These are phyloP conservation scores for Microtus ochrogaster DNA, from an alignment of 2,113 vertebrate species.

Conservation along the genomic window DNA sequence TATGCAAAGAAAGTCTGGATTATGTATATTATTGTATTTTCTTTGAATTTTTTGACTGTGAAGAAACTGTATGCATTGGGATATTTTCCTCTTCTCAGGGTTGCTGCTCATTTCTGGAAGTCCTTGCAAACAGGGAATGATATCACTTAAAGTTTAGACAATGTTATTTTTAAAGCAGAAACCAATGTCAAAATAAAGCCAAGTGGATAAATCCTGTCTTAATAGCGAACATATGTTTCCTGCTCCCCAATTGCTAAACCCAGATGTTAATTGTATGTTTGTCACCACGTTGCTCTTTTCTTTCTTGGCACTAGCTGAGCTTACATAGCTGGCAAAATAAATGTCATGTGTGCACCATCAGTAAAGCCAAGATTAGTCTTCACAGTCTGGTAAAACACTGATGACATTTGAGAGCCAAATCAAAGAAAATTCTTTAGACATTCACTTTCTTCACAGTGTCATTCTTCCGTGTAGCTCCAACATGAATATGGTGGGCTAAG, in stretches of 20 bases:
- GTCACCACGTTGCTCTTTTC: constrained; percentile 70
- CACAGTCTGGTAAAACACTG: constrained; percentile 67
- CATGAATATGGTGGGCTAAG: constrained; percentile 61
- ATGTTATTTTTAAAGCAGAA: constrained; percentile 70
- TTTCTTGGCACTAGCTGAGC: constrained; percentile 60
- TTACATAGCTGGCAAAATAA: constrained; percentile 68
- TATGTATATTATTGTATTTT: too few species aligned
- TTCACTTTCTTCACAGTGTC: constrained; percentile 74
- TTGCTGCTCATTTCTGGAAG: constrained; percentile 62
- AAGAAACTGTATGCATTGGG: background rate
- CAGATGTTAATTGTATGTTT: constrained; percentile 82
- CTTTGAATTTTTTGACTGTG: too few species aligned
- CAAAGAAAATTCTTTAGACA: constrained; percentile 69
- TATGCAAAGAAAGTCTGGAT: too few species aligned
- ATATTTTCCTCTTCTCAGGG: constrained; percentile 40
- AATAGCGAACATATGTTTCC: constrained; percentile 68
- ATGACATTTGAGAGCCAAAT: constrained; percentile 80
- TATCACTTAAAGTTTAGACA: constrained; percentile 62
- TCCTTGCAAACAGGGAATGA: constrained; percentile 64
- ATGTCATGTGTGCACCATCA: constrained; percentile 64
- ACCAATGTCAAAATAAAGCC: constrained; percentile 81
- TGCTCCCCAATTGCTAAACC: constrained; percentile 75
- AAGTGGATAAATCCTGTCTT: constrained; percentile 74
- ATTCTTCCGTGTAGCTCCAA: constrained; percentile 55
- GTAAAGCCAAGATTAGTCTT: constrained; percentile 79